A percentile compares a stretch with the other conserved stretches of the same genome.
These are phyloP conservation scores for Drosophila longiperda DNA, from an alignment of 2,888 invertebrate species.

Conservation along the genomic window DNA sequence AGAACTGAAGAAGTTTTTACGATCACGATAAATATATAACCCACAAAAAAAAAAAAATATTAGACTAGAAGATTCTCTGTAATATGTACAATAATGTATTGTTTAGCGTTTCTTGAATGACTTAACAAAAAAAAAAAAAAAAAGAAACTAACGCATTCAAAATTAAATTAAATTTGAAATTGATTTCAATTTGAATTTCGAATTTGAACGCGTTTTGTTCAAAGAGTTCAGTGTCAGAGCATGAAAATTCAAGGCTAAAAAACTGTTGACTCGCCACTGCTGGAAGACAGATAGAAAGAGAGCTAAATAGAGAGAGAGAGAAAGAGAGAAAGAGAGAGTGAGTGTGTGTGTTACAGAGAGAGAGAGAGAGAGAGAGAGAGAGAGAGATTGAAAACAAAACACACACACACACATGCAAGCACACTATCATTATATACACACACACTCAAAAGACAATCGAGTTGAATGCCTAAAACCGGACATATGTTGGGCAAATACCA, in stretches of 20 bases:
- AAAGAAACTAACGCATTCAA: slow-evolving; percentile 36
- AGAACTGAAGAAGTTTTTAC: slow-evolving; percentile 15
- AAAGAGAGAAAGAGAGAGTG: not conserved
- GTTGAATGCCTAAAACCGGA: slow-evolving; percentile 40
- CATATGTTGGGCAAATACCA: slow-evolving; percentile 70
- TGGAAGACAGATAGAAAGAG: slow-evolving; percentile 3
- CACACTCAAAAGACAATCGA: slow-evolving; percentile 33
- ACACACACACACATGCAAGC: slow-evolving; percentile 8
- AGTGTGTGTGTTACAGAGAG: not conserved
- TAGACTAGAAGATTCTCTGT: slow-evolving; percentile 8
- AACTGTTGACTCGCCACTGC: slow-evolving; percentile 37
- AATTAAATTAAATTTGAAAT: slow-evolving; percentile 70
- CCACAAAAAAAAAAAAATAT: slow-evolving; percentile 3
- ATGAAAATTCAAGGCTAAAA: slow-evolving; percentile 70
- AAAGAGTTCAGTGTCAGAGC: slow-evolving; percentile 74
- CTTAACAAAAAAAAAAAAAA: slow-evolving; percentile 26
- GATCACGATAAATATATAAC: not conserved
- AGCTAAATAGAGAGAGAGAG: not conserved
- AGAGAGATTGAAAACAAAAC: slow-evolving; percentile 15
- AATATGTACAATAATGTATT: no score
- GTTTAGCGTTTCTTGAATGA: not conserved
- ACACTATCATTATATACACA: not conserved
- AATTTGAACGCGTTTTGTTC: slow-evolving; percentile 44
- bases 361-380: not conserved
- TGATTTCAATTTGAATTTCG: slow-evolving; percentile 78